A percentile compares a stretch with the other conserved stretches of the same genome.
Evolutionary conservation across 1,140 invertebrate species (phyloP).

Genomic region (Linepithema humile): DNA sequence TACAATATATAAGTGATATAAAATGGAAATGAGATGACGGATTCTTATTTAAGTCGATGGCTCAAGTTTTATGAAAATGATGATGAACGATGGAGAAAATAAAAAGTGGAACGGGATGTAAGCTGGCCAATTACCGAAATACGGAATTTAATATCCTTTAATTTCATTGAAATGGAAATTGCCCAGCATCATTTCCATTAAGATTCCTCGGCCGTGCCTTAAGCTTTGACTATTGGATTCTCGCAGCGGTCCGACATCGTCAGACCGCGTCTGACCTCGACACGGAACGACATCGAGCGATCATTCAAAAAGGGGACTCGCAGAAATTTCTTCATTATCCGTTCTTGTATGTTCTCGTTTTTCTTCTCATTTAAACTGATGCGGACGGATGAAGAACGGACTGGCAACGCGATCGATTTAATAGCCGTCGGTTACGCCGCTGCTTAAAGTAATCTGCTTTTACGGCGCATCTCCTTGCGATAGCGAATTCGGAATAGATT

Average conservation of each 20-base stretch:
- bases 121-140: background rate
- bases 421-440: background rate
- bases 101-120: background rate
- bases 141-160: conserved; percentile 1
- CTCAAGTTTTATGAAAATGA: background rate
- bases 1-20: background rate
- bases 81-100: background rate
- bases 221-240: background rate
- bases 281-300: background rate
- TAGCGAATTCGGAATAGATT: background rate
- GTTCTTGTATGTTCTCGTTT: background rate
- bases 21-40: background rate
- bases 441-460: background rate
- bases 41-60: background rate
- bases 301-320: background rate
- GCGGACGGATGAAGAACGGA: background rate
- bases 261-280: background rate
- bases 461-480: background rate
- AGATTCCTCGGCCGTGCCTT: background rate
- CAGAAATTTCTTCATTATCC: background rate
- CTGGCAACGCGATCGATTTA: background rate
- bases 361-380: conserved; percentile 34
- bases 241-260: background rate
- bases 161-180: conserved; percentile 19
- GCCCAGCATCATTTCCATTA: background rate